Evolutionary conservation across 2,888 invertebrate species (phyloP).

Genomic region (Capitulum mitella): DNA sequence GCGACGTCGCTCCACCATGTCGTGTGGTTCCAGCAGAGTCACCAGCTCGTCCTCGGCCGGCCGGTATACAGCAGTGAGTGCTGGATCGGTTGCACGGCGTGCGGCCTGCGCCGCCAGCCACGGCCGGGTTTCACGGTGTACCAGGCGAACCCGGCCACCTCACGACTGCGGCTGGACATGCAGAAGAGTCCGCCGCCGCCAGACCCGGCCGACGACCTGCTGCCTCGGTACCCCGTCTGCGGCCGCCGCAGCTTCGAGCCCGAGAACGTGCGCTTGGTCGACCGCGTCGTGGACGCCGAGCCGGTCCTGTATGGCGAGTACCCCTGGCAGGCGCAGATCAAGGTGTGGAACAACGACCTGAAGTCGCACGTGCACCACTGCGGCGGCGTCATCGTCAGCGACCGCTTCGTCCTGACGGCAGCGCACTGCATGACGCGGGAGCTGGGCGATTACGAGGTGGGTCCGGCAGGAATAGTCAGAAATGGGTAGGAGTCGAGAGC

Average conservation of each 20-base stretch:
- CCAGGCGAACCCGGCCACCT: not conserved
- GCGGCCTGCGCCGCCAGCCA: not conserved
- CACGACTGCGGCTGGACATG: not conserved
- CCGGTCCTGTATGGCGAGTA: not conserved
- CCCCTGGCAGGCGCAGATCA: slow-evolving; percentile 12
- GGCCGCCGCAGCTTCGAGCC: not conserved
- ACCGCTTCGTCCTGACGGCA: not conserved
- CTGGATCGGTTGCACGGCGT: not conserved
- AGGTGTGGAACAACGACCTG: not conserved
- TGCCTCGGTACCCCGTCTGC: not conserved
- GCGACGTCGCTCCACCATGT: too few relatives aligned
- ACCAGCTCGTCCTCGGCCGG: not conserved
- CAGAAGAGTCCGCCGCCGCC: not conserved
- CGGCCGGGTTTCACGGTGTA: not conserved
- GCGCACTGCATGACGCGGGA: not conserved
- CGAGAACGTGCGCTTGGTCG: not conserved
- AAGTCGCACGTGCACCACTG: not conserved
- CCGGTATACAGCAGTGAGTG: not conserved
- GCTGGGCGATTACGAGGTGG: not conserved
- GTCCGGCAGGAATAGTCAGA: too few relatives aligned
- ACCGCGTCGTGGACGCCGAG: not conserved
- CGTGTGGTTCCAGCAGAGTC: not conserved
- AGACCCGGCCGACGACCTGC: not conserved
- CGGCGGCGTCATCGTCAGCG: not conserved
- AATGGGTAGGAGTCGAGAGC: too few relatives aligned